Base-by-base conservation (phyloP, 2,888 invertebrate species). In the Dryobota labecula region DNA sequence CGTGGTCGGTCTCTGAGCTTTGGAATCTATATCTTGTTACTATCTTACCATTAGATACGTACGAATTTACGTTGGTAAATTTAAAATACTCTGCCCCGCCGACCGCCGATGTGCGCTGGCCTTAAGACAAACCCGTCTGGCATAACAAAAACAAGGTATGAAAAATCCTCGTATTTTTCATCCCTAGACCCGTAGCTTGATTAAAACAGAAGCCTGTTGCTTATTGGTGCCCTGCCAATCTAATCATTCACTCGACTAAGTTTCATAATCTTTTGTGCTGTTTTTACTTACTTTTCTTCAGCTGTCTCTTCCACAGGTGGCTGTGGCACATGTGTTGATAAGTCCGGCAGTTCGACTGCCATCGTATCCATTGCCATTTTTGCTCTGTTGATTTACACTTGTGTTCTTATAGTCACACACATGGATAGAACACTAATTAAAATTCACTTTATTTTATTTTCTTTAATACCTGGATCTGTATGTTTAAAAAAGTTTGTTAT, bases 301-400 rank as follows among this genome's bases (percentile, higher is more conserved):
- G 95, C 89, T 0, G 96, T 95, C 75, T 96, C 96, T 75, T 95
- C 96, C 0, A 91, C 85, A 0, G 93, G 90, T 43, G 92, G 90
- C 9, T 90, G 92, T 8, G 93, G 93, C 3, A 92, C 85, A 72
- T 91, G 94, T 27, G 93, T 93, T 58, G 91, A 89, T 75, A 96
- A 80, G 71, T 96, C 96, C 0, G 96, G 96, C 91, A 96, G 89
- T 87, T 96, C 96, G 0, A 96, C 95, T 83, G 96, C 93, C 95
- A 96, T 94, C 49, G 96, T 96, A 84, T 96, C 96, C 94, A 96
- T 95, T 66, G 96, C 96, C 96, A 96, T 96, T 68, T 85, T 92
- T 80, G 71, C 78, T 86, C 86, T 80, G 13, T 13, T 69, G 65
- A 70, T 81, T 83, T 79, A 86, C 80, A 84, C 85, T 90, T 84